phyloP scores from a whole-genome alignment of 2,113 vertebrate species.

The Edolisoma coerulescens region DNA sequence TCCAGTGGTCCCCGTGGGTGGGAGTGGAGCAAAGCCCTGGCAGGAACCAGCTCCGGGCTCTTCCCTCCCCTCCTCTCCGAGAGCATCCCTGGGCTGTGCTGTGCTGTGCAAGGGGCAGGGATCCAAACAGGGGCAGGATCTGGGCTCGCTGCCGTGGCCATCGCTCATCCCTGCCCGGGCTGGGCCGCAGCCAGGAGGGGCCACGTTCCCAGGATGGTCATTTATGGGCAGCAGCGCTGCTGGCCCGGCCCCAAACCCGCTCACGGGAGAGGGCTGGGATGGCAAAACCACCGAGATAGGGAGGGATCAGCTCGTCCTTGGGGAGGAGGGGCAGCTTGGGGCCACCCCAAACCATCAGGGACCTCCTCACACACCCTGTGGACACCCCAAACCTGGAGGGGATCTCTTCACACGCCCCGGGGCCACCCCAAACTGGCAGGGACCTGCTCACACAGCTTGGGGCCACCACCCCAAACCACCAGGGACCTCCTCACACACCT shows the following conservation, averaged over 20 bases:
- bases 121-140: conserved; percentile 25
- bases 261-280: background rate
- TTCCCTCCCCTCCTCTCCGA: background rate
- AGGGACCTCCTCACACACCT: accelerated
- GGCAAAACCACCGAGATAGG: accelerated
- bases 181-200: background rate
- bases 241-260: background rate
- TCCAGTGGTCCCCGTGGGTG: background rate
- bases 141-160: accelerated
- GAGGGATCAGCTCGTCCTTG: accelerated
- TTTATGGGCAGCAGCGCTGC: conserved; percentile 8
- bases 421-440: accelerated
- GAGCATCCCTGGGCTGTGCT: accelerated
- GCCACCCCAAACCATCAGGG: accelerated
- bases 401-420: too few relatives aligned
- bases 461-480: accelerated
- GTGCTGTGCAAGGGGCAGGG: background rate
- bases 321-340: background rate
- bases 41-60: background rate
- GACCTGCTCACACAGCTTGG: accelerated
- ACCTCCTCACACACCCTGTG: too few relatives aligned
- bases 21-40: background rate
- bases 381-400: accelerated
- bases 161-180: background rate
- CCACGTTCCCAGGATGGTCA: background rate